Percentiles rank a stretch among this genome's conserved stretches.
These are phyloP conservation scores for Nesogale talazaci DNA, from an alignment of 2,113 vertebrate genomes.

Conservation along the genomic window DNA sequence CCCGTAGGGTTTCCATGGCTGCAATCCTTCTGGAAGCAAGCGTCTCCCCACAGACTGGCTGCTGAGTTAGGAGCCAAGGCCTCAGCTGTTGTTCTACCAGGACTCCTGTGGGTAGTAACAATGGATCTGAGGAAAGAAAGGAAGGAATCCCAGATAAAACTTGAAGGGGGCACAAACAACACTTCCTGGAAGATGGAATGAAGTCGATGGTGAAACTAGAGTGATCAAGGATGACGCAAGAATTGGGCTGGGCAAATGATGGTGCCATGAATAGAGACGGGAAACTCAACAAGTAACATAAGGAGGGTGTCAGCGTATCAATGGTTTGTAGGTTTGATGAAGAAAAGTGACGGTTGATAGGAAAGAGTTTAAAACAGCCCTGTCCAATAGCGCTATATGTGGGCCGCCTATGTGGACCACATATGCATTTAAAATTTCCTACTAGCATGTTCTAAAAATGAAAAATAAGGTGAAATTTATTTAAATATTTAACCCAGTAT, in stretches of 20 bases:
- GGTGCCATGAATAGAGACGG: neutral
- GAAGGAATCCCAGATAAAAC: conserved; percentile 13
- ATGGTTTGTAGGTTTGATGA: neutral
- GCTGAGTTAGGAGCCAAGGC: neutral
- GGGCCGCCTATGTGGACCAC: neutral
- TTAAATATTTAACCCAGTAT: too few relatives aligned
- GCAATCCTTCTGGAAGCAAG: neutral
- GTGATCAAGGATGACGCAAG: conserved; percentile 42
- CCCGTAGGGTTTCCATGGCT: neutral
- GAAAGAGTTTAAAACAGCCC: conserved; percentile 28
- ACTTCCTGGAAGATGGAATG: conserved; percentile 19
- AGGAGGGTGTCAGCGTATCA: neutral
- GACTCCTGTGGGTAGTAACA: neutral
- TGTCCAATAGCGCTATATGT: neutral
- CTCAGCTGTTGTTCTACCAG: neutral
- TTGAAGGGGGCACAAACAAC: conserved; percentile 34
- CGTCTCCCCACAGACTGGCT: neutral
- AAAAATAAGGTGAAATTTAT: neutral
- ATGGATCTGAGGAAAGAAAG: conserved; percentile 23
- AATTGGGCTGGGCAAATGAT: conserved; percentile 46
- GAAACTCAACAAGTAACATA: conserved; percentile 40
- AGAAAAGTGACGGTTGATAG: neutral
- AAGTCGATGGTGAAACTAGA: conserved; percentile 11
- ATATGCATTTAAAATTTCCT: conserved; percentile 29
- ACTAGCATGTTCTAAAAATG: conserved; percentile 21